Base-by-base conservation (phyloP, 2,113 vertebrate genomes). In the Phalacrocorax aristotelis region DNA sequence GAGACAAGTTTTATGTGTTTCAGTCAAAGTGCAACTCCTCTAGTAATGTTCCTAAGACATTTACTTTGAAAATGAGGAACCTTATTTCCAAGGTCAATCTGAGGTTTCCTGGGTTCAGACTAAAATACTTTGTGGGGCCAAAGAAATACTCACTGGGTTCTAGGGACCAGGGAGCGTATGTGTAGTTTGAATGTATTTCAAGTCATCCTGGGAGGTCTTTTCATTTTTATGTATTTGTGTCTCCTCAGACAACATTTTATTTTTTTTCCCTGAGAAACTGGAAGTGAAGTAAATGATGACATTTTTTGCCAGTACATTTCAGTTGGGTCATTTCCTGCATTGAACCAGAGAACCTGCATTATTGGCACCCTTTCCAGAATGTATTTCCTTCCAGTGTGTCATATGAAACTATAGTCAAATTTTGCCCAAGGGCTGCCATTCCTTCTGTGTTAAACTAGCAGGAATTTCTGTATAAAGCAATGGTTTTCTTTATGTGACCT, bases 141-240 rank as follows among this genome's bases (percentile, higher is more conserved):
- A 94, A 91, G 91, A 90, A 94, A 78, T 97, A 96, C 97, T 97
- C 96, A 96, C 87, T 95, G 75, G 84, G 66, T 94, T 93, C 89
- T 88, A 88, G 91, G 95, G 93, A 96, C 82, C 91, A 93, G 75
- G 71, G 91, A 97, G 75, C 91, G 71, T 78, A 96, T 94, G 71
- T 96, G 91, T 93, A 94, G 78, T 78, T 58, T 93, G 91, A 97
- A 88, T 44, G 75, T 88, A 95, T 93, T 97, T 96, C 89, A 96
- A 95, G 75, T 94, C 79, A 94, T 83, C 78, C 84, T 97, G 94
- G 95, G 96, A 97, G 95, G 97, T 97, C 95, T 95, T 85, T 91
- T 83, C 82, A 57, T 10, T 95, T 96, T 97, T 93, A 90, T 81
- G 55, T 87, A 88, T 96, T 92, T 94, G 61, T 82, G 54, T 88